Conservation (phyloP, 2,888 invertebrate genomes). For the Torymus tubicola region DNA sequence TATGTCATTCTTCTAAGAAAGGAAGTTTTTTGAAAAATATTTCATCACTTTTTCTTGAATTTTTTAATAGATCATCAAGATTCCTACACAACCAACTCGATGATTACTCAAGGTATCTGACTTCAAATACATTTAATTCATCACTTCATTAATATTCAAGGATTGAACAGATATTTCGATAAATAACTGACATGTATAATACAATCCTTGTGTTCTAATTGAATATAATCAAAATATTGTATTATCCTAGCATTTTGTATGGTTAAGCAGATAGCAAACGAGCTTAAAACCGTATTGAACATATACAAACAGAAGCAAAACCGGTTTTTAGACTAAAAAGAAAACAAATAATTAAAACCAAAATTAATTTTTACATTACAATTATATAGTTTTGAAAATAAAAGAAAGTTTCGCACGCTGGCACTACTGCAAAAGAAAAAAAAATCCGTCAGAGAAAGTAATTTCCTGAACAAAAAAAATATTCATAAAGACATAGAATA, state of each 20-base stretch:
- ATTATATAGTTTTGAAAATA: constrained; percentile 8
- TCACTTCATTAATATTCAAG: neutral
- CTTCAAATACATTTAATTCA: constrained; percentile 22
- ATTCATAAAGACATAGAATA: neutral
- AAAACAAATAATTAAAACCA: too few species aligned
- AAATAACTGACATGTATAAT: too few species aligned
- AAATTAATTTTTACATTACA: too few species aligned
- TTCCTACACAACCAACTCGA: constrained; percentile 9
- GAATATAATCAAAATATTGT: too few species aligned
- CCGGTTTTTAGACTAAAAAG: too few species aligned
- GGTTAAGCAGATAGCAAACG: too few species aligned
- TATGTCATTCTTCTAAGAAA: neutral
- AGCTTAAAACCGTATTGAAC: too few species aligned
- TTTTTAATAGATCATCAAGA: constrained; percentile 5
- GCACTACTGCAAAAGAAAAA: neutral
- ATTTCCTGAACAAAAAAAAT: constrained; percentile 37
- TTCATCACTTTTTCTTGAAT: constrained; percentile 31
- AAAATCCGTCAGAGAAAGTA: constrained; percentile 25
- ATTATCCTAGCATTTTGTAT: too few species aligned
- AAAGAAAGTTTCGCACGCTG: neutral
- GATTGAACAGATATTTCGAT: too few species aligned
- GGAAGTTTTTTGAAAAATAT: constrained; percentile 28
- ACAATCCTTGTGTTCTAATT: too few species aligned
- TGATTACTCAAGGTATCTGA: constrained; percentile 18
- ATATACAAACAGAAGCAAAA: too few species aligned